Percentiles rank a stretch among this genome's conserved stretches.
These are phyloP conservation scores for Petrolisthes cinctipes DNA, from an alignment of 2,888 invertebrate genomes.

Conservation along the genomic window DNA sequence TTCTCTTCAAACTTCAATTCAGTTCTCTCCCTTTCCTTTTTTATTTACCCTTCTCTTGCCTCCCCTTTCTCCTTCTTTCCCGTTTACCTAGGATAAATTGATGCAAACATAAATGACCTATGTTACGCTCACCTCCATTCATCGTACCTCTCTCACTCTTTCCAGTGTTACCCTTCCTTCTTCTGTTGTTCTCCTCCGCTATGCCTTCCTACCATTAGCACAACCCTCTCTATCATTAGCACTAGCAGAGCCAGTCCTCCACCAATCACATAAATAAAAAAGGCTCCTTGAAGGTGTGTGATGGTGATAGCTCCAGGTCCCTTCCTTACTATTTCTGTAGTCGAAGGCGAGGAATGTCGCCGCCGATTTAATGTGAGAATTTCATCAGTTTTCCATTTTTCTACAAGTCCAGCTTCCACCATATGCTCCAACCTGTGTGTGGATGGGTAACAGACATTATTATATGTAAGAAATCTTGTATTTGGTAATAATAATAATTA, in stretches of 20 bases:
- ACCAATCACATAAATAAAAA: conserved; percentile 51
- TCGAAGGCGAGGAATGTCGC: background rate
- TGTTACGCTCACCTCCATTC: background rate
- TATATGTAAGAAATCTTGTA: too few relatives aligned
- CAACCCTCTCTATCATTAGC: background rate
- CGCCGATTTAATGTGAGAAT: conserved; percentile 21
- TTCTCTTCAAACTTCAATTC: background rate
- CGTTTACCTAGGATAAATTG: too few relatives aligned
- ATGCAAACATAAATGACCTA: too few relatives aligned
- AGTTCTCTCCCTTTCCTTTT: background rate
- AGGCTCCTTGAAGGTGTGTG: conserved; percentile 54
- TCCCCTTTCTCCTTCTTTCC: background rate
- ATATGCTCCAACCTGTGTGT: conserved; percentile 41
- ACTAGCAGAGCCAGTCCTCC: conserved; percentile 1
- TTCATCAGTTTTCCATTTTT: conserved; percentile 47
- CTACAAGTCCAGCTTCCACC: conserved; percentile 44
- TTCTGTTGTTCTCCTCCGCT: background rate
- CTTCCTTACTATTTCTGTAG: background rate
- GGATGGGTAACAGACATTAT: too few relatives aligned
- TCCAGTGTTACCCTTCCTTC: background rate
- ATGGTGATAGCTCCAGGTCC: conserved; percentile 39
- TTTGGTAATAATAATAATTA: too few relatives aligned
- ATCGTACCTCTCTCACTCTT: background rate
- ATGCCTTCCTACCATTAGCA: background rate
- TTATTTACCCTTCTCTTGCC: background rate